These are phyloP conservation scores for Chrysomela aeneicollis DNA, from an alignment of 2,888 invertebrate species.

Conservation along the genomic window DNA sequence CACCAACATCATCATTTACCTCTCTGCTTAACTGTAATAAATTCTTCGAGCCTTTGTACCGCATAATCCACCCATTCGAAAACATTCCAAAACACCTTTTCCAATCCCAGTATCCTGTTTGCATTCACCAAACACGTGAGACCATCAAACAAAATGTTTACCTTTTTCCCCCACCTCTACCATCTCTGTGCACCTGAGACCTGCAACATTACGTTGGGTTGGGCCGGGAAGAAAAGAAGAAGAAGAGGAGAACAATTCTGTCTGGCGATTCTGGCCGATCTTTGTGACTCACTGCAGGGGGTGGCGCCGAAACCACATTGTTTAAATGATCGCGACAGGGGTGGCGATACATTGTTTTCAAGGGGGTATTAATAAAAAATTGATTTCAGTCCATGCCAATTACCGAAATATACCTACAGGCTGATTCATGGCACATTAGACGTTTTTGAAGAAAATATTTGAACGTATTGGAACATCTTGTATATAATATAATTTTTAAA, in stretches of 20 bases:
- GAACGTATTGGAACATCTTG: too few relatives aligned
- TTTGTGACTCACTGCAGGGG: slow-evolving; percentile 52
- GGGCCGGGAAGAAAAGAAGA: slow-evolving; percentile 16
- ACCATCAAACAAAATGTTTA: slow-evolving; percentile 23
- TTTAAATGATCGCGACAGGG: slow-evolving; percentile 32
- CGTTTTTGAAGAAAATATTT: too few relatives aligned
- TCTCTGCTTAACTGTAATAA: slow-evolving; percentile 13
- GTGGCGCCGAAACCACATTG: slow-evolving; percentile 52
- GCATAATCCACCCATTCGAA: slow-evolving; percentile 16
- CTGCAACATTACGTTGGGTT: slow-evolving; percentile 31
- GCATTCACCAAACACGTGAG: slow-evolving; percentile 38
- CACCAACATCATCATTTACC: neutral
- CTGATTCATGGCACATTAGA: too few relatives aligned
- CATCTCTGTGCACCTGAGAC: slow-evolving; percentile 30
- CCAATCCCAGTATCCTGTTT: slow-evolving; percentile 40
- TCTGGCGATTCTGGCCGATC: slow-evolving; percentile 41
- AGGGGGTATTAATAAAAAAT: too few relatives aligned
- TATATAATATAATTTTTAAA: too few relatives aligned
- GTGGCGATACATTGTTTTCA: neutral
- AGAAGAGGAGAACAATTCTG: slow-evolving; percentile 24
- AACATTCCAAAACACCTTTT: slow-evolving; percentile 19
- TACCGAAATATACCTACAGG: too few relatives aligned
- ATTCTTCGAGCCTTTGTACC: slow-evolving; percentile 12
- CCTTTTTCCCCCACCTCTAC: slow-evolving; percentile 25
- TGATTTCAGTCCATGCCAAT: too few relatives aligned